Conservation (phyloP, 2,888 invertebrate genomes). For the Stenolophus ochropezus region DNA sequence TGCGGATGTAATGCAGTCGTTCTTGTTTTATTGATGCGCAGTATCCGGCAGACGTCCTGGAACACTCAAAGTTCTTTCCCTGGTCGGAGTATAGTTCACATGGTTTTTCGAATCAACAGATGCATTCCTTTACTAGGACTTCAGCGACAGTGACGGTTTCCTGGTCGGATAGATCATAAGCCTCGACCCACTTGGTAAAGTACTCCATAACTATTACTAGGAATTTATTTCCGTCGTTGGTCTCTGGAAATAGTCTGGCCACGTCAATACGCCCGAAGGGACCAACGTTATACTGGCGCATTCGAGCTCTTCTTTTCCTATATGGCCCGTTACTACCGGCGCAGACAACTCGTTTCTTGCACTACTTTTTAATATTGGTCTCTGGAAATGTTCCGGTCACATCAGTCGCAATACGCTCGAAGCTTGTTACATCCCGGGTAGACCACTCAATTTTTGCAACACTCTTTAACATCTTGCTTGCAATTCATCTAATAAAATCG, state of each 20-base stretch:
- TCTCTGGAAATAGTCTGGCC: too few species aligned
- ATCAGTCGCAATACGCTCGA: too few species aligned
- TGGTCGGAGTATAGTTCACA: constrained; percentile 64
- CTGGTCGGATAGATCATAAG: constrained; percentile 66
- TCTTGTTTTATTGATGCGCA: constrained; percentile 65
- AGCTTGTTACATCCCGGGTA: too few species aligned
- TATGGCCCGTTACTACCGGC: too few species aligned
- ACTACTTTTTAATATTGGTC: too few species aligned
- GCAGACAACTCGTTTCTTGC: too few species aligned
- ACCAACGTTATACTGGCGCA: too few species aligned
- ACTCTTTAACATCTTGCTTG: too few species aligned
- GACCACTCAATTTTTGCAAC: too few species aligned
- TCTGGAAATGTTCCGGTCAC: too few species aligned
- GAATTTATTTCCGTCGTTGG: constrained; percentile 63
- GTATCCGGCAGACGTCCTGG: constrained; percentile 61
- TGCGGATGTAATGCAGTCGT: constrained; percentile 61
- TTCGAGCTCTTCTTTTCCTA: too few species aligned
- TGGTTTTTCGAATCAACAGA: constrained; percentile 63
- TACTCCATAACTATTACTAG: constrained; percentile 64
- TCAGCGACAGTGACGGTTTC: constrained; percentile 66
- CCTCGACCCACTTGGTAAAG: constrained; percentile 66
- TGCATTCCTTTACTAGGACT: constrained; percentile 62
- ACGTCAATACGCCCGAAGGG: constrained; percentile 63
- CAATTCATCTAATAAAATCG: too few species aligned
- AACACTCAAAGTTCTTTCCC: constrained; percentile 66